Evolutionary conservation across 2,888 invertebrate species (phyloP).

Genomic region (Nudaria mundana): DNA sequence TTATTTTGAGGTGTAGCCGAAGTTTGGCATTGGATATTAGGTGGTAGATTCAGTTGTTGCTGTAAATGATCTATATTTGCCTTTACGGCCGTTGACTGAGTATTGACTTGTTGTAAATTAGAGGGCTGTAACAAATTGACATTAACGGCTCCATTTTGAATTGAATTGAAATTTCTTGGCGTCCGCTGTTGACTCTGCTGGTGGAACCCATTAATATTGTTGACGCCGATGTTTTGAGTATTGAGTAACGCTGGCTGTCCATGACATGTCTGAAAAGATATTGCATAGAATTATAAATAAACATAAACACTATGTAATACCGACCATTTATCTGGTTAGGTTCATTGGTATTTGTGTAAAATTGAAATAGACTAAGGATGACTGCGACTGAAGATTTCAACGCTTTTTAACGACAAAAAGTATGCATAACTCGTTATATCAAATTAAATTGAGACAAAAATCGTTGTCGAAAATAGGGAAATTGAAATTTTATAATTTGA

Average conservation of each 20-base stretch:
- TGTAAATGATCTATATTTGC: conserved; percentile 32
- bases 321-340: background rate
- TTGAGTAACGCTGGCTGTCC: conserved; percentile 36
- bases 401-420: too few relatives aligned
- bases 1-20: conserved; percentile 11
- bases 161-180: conserved; percentile 28
- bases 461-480: too few relatives aligned
- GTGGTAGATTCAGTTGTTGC: conserved; percentile 32
- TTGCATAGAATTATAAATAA: background rate
- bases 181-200: conserved; percentile 19
- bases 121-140: conserved; percentile 18
- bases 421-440: too few relatives aligned
- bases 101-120: conserved; percentile 20
- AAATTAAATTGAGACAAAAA: too few relatives aligned
- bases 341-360: too few relatives aligned
- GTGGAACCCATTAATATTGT: conserved; percentile 23
- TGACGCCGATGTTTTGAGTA: conserved; percentile 31
- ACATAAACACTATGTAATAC: background rate
- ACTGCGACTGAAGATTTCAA: too few relatives aligned
- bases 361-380: too few relatives aligned
- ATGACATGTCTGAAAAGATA: conserved; percentile 33
- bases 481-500: too few relatives aligned
- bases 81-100: conserved; percentile 16
- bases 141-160: conserved; percentile 22
- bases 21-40: conserved; percentile 18